phyloP scores from a whole-genome alignment of 2,797 vertebrate species.

The Aulostomus chinensis region DNA sequence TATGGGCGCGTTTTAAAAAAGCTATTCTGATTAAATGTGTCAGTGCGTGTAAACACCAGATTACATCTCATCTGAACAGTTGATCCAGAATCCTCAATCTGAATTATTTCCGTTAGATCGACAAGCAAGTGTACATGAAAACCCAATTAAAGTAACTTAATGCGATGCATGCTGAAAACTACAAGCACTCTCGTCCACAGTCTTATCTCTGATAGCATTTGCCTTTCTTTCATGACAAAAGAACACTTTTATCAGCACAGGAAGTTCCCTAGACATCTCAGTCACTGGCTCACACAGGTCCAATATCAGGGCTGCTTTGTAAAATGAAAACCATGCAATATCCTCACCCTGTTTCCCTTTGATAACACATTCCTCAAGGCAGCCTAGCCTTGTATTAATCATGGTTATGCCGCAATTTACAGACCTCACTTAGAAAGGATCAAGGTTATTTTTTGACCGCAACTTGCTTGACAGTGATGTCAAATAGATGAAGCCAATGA shows the following conservation, averaged over 20 bases:
- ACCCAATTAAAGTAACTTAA: too few relatives aligned
- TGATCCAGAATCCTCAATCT: too few relatives aligned
- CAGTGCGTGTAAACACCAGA: too few relatives aligned
- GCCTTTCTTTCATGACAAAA: neutral
- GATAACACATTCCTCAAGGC: constrained; percentile 24
- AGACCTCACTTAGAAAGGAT: neutral
- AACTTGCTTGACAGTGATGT: too few relatives aligned
- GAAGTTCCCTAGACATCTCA: constrained; percentile 6
- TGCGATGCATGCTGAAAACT: too few relatives aligned
- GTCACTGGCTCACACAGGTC: neutral
- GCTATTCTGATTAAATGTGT: too few relatives aligned
- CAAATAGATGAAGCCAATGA: too few relatives aligned
- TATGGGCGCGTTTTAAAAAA: too few relatives aligned
- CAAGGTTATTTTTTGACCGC: neutral
- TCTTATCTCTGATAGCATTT: neutral
- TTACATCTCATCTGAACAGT: too few relatives aligned
- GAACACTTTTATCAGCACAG: neutral
- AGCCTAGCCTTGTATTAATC: constrained; percentile 4
- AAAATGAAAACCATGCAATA: constrained; percentile 12
- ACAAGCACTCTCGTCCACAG: neutral
- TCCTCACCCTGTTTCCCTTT: constrained; percentile 15
- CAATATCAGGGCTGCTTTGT: neutral
- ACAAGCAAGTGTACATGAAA: too few relatives aligned
- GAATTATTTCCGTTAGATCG: too few relatives aligned
- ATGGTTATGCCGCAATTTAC: too few relatives aligned